Conservation (phyloP, 1,140 invertebrate species). For the Diabrotica undecimpunctata region DNA sequence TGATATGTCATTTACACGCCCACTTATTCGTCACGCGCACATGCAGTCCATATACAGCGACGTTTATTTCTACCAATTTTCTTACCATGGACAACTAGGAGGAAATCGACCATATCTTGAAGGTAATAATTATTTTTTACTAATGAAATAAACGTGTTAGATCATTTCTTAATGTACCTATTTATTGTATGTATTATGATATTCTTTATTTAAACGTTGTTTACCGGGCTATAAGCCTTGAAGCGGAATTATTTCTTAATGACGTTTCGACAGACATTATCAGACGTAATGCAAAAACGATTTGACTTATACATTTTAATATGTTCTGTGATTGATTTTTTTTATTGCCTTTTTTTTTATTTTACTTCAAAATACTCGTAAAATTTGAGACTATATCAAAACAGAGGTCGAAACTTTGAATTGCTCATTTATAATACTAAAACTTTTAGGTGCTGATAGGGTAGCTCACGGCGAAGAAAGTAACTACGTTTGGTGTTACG, state of each 20-base stretch:
- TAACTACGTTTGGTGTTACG: slow-evolving; percentile 5
- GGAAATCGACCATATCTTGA: slow-evolving; percentile 3
- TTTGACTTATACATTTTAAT: too few relatives aligned
- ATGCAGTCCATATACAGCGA: slow-evolving; percentile 26
- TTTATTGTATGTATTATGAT: neutral
- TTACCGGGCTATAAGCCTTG: too few relatives aligned
- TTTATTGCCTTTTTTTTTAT: too few relatives aligned
- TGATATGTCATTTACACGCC: slow-evolving; percentile 22
- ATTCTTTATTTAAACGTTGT: too few relatives aligned
- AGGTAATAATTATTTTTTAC: neutral
- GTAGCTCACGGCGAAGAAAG: slow-evolving; percentile 8
- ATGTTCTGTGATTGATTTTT: too few relatives aligned
- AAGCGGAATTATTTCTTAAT: too few relatives aligned
- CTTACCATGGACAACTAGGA: slow-evolving; percentile 24
- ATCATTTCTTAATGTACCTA: too few relatives aligned
- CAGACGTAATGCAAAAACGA: too few relatives aligned
- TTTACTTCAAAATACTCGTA: too few relatives aligned
- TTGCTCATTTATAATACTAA: neutral
- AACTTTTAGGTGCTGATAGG: slow-evolving; percentile 12
- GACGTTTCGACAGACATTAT: too few relatives aligned
- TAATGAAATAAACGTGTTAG: neutral
- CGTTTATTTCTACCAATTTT: slow-evolving; percentile 36
- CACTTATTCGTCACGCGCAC: slow-evolving; percentile 28
- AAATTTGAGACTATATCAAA: too few relatives aligned
- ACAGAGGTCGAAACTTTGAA: too few relatives aligned